Evolutionary conservation across 2,888 invertebrate genomes (phyloP).

Genomic region (Globia sparganii): DNA sequence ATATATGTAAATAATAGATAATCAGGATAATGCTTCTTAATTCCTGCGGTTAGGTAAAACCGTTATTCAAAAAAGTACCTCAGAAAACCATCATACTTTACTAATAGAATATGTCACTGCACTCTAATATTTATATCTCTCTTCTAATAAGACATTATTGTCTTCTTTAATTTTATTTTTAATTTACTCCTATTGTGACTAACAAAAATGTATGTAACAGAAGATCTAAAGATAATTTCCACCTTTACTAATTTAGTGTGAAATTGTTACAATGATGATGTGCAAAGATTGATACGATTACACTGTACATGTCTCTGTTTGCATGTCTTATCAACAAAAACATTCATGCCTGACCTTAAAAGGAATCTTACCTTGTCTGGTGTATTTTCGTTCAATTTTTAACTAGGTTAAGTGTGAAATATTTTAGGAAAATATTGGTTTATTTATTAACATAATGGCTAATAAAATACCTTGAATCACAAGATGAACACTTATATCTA

Average conservation of each 20-base stretch:
- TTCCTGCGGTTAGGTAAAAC: constrained; percentile 31
- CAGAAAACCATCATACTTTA: constrained; percentile 12
- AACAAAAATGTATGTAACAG: constrained; percentile 36
- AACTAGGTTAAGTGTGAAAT: constrained; percentile 62
- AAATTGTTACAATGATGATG: constrained; percentile 52
- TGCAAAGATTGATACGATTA: constrained; percentile 69
- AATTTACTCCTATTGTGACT: constrained; percentile 15
- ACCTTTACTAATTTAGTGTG: constrained; percentile 41
- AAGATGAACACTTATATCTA: background rate
- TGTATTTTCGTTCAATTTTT: constrained; percentile 58
- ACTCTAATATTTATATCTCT: constrained; percentile 3
- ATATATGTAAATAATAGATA: constrained; percentile 47
- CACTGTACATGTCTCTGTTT: constrained; percentile 60
- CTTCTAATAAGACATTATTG: background rate
- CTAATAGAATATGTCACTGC: constrained; percentile 5
- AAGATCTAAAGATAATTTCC: constrained; percentile 33
- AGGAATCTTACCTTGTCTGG: constrained; percentile 63
- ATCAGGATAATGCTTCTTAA: constrained; percentile 35
- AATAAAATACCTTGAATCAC: constrained; percentile 25
- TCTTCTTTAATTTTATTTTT: constrained; percentile 3
- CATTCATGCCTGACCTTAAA: constrained; percentile 69
- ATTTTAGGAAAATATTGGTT: constrained; percentile 48
- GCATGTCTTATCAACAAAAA: constrained; percentile 69
- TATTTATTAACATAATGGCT: constrained; percentile 26
- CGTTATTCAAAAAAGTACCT: constrained; percentile 21